Conservation (phyloP, 1,140 invertebrate genomes). For the Potamilus streckersoni region DNA sequence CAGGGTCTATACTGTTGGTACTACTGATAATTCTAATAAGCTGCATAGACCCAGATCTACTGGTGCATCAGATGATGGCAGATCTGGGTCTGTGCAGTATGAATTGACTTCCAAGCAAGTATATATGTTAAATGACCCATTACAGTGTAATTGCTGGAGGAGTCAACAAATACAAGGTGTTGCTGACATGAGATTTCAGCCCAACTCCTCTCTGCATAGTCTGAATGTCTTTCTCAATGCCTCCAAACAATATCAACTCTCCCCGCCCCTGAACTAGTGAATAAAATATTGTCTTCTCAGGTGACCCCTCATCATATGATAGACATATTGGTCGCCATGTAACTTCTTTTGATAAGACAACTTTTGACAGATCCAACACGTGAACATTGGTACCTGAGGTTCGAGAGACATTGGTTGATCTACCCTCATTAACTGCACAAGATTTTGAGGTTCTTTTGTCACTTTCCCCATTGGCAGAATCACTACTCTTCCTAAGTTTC, state of each 20-base stretch:
- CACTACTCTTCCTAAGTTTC: slow-evolving; percentile 57
- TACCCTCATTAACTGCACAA: neutral
- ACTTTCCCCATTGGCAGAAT: neutral
- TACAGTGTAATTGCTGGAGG: slow-evolving; percentile 24
- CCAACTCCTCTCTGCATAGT: slow-evolving; percentile 53
- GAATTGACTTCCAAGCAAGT: no score
- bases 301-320: slow-evolving; percentile 68
- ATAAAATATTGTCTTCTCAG: slow-evolving; percentile 91
- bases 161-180: slow-evolving; percentile 42
- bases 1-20: no score
- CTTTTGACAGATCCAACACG: slow-evolving; percentile 85
- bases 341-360: slow-evolving; percentile 72
- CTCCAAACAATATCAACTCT: slow-evolving; percentile 95
- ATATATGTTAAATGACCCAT: neutral
- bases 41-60: no score
- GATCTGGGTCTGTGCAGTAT: no score
- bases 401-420: no score
- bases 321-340: slow-evolving; percentile 79
- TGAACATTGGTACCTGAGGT: slow-evolving; percentile 71
- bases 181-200: slow-evolving; percentile 49
- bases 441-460: slow-evolving; percentile 39
- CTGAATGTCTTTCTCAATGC: slow-evolving; percentile 72
- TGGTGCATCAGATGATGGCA: no score
- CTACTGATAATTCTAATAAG: no score
- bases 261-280: slow-evolving; percentile 88